Conservation (phyloP, 2,888 invertebrate genomes). For the Cataglyphis rosenhaueri region DNA sequence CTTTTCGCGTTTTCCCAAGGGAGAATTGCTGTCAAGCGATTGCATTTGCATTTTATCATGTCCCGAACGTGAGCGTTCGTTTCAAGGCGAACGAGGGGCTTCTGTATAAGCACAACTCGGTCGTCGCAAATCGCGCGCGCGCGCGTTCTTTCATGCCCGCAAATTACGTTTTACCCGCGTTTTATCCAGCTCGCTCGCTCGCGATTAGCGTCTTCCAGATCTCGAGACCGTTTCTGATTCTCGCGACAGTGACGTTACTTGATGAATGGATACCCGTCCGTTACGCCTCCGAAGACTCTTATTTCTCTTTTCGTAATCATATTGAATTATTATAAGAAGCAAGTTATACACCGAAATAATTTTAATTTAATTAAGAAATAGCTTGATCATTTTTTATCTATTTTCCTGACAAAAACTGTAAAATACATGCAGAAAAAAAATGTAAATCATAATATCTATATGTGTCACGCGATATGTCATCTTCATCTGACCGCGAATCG, state of each 20-base stretch:
- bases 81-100: slow-evolving; percentile 68
- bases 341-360: neutral
- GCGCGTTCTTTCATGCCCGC: neutral
- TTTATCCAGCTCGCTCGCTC: slow-evolving; percentile 7
- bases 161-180: slow-evolving; percentile 12
- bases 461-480: neutral
- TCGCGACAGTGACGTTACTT: slow-evolving; percentile 9
- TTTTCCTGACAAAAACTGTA: neutral
- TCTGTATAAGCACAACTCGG: slow-evolving; percentile 45
- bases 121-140: slow-evolving; percentile 2
- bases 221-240: slow-evolving; percentile 1
- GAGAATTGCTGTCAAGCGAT: slow-evolving; percentile 44
- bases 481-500: neutral
- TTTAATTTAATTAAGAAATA: neutral
- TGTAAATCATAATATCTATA: neutral
- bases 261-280: neutral
- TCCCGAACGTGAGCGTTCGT: slow-evolving; percentile 55
- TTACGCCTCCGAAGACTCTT: neutral
- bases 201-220: slow-evolving; percentile 31
- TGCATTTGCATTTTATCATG: slow-evolving; percentile 70
- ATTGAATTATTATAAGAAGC: neutral
- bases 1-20: slow-evolving; percentile 53
- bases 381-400: neutral
- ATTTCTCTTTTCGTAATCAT: neutral
- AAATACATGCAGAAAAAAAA: neutral